These are phyloP conservation scores for Pseudomugil tenellus DNA, from an alignment of 2,797 vertebrate genomes.

Conservation along the genomic window DNA sequence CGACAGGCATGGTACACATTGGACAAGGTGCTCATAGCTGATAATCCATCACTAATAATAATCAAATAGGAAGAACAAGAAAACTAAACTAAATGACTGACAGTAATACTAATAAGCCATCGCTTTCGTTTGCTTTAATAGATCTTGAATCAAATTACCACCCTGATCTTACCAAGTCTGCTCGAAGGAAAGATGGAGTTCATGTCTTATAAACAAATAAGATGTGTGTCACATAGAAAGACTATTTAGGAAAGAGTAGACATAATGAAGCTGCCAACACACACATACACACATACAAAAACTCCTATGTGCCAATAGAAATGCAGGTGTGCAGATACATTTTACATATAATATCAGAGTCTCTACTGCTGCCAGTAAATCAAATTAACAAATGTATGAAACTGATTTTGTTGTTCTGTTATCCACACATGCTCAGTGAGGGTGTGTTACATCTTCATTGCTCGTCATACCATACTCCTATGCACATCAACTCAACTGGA, in stretches of 20 bases:
- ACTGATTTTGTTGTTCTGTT: slow-evolving; percentile 12
- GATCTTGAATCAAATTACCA: slow-evolving; percentile 1
- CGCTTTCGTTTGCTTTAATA: not conserved
- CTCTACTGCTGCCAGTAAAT: slow-evolving; percentile 16
- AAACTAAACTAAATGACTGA: not conserved
- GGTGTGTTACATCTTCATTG: slow-evolving; percentile 5
- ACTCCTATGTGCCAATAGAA: not conserved
- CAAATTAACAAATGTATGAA: slow-evolving; percentile 30
- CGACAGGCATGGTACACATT: too few relatives aligned
- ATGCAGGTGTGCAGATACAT: slow-evolving; percentile 1
- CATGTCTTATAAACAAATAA: slow-evolving; percentile 35
- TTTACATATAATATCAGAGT: slow-evolving; percentile 9
- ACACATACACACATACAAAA: not conserved
- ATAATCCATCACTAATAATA: not conserved
- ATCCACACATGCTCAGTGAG: slow-evolving; percentile 6
- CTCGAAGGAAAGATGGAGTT: slow-evolving; percentile 37
- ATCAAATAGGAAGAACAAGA: not conserved
- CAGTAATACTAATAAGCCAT: not conserved
- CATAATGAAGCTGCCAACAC: not conserved
- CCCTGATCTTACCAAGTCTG: slow-evolving; percentile 1
- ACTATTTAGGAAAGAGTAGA: not conserved
- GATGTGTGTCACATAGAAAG: not conserved
- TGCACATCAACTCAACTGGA: slow-evolving; percentile 34
- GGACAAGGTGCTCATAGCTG: too few relatives aligned
- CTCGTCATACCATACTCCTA: slow-evolving; percentile 17